Percentiles rank a stretch among this genome's conserved stretches.
These are phyloP conservation scores for Remorina albescens DNA, from an alignment of 2,797 vertebrate genomes.

Conservation along the genomic window DNA sequence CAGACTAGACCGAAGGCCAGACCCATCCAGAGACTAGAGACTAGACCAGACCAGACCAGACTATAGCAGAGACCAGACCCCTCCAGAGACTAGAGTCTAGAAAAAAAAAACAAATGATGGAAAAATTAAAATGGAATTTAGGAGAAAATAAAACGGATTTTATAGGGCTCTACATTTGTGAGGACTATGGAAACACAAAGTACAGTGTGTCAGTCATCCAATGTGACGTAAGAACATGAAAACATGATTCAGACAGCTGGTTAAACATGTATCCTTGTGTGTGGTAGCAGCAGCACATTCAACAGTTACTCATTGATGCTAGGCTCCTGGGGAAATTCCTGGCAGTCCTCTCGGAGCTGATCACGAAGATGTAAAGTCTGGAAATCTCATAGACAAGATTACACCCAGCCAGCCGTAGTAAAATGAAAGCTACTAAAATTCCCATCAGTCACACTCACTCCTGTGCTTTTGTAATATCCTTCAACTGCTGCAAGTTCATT, in stretches of 20 bases:
- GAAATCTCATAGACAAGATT: constrained; percentile 38
- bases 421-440: constrained; percentile 46
- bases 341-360: constrained; percentile 44
- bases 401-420: constrained; percentile 26
- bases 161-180: too few species aligned
- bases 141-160: too few species aligned
- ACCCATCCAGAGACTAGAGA: too few species aligned
- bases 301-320: constrained; percentile 29
- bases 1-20: too few species aligned
- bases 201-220: constrained; percentile 40
- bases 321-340: constrained; percentile 29
- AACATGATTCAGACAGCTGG: constrained; percentile 53
- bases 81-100: too few species aligned
- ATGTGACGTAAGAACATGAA: constrained; percentile 63
- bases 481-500: constrained; percentile 42
- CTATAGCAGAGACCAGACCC: too few species aligned
- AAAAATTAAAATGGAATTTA: too few species aligned
- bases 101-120: too few species aligned
- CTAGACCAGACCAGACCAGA: too few species aligned
- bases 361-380: constrained; percentile 50
- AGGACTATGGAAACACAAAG: constrained; percentile 14
- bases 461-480: constrained; percentile 37
- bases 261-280: constrained; percentile 7
- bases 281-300: neutral
- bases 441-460: constrained; percentile 12